These are phyloP conservation scores for Dolichotis patagonum DNA, from an alignment of 2,113 vertebrate genomes.

Conservation along the genomic window DNA sequence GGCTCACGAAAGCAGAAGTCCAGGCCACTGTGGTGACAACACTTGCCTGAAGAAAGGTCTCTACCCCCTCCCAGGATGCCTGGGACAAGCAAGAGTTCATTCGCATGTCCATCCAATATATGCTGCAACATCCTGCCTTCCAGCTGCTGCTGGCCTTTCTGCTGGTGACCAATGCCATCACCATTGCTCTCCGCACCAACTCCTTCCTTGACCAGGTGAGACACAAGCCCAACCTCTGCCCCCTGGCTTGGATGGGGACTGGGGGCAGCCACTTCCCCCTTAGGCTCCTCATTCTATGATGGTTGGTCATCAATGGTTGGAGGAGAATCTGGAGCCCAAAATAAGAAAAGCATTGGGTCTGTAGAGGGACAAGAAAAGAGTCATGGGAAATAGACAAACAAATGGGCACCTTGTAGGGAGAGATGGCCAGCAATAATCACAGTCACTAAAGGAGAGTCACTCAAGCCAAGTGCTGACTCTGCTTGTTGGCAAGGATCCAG, in stretches of 20 bases:
- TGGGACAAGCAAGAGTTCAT: constrained; percentile 77
- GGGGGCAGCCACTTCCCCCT: not conserved
- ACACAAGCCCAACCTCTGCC: not conserved
- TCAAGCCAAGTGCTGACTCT: not conserved
- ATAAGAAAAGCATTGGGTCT: not conserved
- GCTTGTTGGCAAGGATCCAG: not conserved
- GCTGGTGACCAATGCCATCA: constrained; percentile 68
- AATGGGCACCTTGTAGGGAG: not conserved
- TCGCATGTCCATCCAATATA: constrained; percentile 30
- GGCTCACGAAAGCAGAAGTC: not conserved
- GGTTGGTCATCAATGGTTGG: not conserved
- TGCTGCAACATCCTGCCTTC: constrained; percentile 55
- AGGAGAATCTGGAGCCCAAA: not conserved
- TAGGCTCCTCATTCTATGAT: not conserved
- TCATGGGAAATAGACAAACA: not conserved
- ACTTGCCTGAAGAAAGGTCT: constrained; percentile 44
- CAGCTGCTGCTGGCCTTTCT: constrained; percentile 64
- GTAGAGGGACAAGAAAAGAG: not conserved
- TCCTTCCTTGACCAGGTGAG: constrained; percentile 54
- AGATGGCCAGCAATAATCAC: not conserved
- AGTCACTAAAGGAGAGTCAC: not conserved
- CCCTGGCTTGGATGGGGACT: not conserved
- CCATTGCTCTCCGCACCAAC: constrained; percentile 66
- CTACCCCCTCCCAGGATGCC: constrained; percentile 61
- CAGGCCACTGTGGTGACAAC: not conserved